Percentiles rank a stretch among this genome's conserved stretches.
These are phyloP conservation scores for Octonoba sinensis DNA, from an alignment of 2,888 invertebrate genomes.

Conservation along the genomic window DNA sequence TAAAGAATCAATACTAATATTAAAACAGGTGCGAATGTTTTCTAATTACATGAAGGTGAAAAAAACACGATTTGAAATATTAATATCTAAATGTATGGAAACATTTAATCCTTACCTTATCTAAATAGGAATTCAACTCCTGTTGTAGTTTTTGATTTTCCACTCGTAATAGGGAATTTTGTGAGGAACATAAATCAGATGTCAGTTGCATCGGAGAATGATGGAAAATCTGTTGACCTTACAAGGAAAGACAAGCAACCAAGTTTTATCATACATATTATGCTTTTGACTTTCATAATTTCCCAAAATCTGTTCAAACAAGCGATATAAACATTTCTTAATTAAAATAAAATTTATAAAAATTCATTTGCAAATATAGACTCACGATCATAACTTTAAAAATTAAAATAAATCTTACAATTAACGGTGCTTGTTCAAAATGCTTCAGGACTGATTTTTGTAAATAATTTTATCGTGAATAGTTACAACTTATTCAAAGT, in stretches of 20 bases:
- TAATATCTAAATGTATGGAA: not conserved
- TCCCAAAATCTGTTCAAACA: too few species aligned
- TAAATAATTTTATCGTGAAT: too few species aligned
- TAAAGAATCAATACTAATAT: not conserved
- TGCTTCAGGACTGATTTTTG: too few species aligned
- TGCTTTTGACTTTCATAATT: too few species aligned
- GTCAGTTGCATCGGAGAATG: too few species aligned
- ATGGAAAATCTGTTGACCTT: too few species aligned
- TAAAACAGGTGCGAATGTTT: not conserved
- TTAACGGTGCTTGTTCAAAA: too few species aligned
- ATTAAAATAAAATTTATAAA: too few species aligned
- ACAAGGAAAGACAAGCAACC: too few species aligned
- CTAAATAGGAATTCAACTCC: conserved; percentile 31
- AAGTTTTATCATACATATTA: too few species aligned
- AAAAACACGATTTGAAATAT: not conserved
- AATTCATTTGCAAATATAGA: not conserved
- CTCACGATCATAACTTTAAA: not conserved
- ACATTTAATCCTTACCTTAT: conserved; percentile 20
- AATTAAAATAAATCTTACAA: not conserved
- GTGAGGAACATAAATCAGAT: conserved; percentile 22
- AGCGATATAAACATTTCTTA: too few species aligned
- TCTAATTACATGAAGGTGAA: not conserved
- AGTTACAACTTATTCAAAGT: too few species aligned
- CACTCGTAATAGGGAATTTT: conserved; percentile 18
- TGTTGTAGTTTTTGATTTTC: conserved; percentile 45